Evolutionary conservation across 2,888 invertebrate genomes (phyloP).

Genomic region (Eueremaeus valkanovi): DNA sequence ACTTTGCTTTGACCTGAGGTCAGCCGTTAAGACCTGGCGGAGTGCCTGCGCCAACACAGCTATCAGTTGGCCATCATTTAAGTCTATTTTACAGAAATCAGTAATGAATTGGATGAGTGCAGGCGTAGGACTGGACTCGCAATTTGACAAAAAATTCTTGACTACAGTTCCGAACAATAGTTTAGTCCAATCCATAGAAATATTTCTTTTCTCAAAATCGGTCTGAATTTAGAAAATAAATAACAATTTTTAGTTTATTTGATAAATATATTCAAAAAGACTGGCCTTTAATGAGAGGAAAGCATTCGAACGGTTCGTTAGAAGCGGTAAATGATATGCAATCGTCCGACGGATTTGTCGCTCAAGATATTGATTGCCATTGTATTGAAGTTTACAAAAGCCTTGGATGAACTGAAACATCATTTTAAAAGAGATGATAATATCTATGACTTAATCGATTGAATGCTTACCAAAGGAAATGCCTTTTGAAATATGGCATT

Average conservation of each 20-base stretch:
- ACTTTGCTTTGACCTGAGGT: background rate
- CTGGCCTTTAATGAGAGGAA: background rate
- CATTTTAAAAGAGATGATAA: background rate
- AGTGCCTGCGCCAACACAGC: background rate
- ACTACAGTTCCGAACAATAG: background rate
- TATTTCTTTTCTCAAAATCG: background rate
- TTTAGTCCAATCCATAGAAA: background rate
- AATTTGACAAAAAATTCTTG: background rate
- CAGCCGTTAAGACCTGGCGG: background rate
- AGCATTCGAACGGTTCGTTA: background rate
- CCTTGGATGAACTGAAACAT: background rate
- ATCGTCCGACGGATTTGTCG: background rate
- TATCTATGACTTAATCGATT: background rate
- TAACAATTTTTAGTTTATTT: background rate
- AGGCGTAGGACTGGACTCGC: background rate
- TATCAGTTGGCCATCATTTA: background rate
- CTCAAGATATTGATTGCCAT: background rate
- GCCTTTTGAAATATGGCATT: background rate
- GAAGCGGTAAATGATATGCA: background rate
- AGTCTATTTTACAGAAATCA: background rate
- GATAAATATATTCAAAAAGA: background rate
- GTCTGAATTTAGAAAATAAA: background rate
- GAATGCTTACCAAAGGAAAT: slow-evolving; percentile 1
- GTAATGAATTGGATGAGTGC: background rate
- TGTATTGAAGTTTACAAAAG: background rate